Percentiles rank a stretch among this genome's conserved stretches.
phyloP scores from a whole-genome alignment of 2,888 invertebrate genomes.

The Abrostola triplasia region DNA sequence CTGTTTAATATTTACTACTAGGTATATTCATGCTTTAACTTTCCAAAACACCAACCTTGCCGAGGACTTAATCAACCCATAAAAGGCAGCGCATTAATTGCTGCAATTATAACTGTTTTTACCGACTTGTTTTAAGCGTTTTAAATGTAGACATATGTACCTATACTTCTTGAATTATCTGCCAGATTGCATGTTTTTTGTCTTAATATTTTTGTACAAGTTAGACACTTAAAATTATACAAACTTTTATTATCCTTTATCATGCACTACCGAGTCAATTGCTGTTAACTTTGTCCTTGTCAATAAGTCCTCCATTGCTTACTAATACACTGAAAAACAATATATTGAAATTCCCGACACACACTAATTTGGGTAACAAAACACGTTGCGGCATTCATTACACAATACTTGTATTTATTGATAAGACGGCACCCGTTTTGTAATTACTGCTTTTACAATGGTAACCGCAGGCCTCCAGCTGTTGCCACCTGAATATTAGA shows the following conservation, averaged over 20 bases:
- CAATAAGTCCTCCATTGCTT: too few relatives aligned
- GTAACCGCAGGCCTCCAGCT: conserved; percentile 29
- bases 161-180: neutral
- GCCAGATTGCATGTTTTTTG: neutral
- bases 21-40: neutral
- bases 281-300: too few relatives aligned
- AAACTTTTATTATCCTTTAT: too few relatives aligned
- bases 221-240: too few relatives aligned
- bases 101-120: neutral
- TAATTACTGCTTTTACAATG: conserved; percentile 53
- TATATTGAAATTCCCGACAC: neutral
- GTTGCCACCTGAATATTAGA: conserved; percentile 38
- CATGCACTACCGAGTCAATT: too few relatives aligned
- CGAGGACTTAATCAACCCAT: conserved; percentile 3
- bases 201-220: too few relatives aligned
- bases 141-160: neutral
- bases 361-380: conserved; percentile 14
- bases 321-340: too few relatives aligned
- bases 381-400: conserved; percentile 2
- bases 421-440: conserved; percentile 46
- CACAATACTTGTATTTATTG: conserved; percentile 40
- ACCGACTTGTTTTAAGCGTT: neutral
- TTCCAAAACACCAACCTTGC: conserved; percentile 8
- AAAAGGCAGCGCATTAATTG: conserved; percentile 1
- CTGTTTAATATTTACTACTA: neutral